Conservation (phyloP, 2,797 vertebrate species). For the Australoheros facetus region DNA sequence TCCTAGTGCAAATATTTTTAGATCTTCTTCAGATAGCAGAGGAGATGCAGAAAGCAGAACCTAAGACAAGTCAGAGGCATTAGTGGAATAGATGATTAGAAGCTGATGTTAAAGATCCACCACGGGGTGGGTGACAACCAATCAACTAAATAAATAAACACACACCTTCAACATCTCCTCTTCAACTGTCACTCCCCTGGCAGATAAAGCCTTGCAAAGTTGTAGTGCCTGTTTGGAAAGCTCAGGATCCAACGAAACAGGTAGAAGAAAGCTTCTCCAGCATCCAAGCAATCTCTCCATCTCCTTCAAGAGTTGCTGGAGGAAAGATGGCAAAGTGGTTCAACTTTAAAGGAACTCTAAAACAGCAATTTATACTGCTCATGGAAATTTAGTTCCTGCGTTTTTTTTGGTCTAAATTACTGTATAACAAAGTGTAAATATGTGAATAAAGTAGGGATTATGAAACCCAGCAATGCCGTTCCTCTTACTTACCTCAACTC, state of each 20-base stretch:
- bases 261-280: conserved; percentile 85
- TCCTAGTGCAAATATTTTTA: conserved; percentile 78
- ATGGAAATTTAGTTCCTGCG: neutral
- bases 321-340: neutral
- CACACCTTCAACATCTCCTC: conserved; percentile 84
- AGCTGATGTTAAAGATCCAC: neutral
- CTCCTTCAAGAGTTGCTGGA: conserved; percentile 82
- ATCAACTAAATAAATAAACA: neutral
- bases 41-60: conserved; percentile 81
- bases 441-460: neutral
- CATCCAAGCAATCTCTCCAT: conserved; percentile 86
- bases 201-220: conserved; percentile 69
- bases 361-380: neutral
- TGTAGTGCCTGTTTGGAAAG: conserved; percentile 69
- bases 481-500: conserved; percentile 83
- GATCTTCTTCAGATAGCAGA: conserved; percentile 76
- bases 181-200: conserved; percentile 70
- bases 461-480: neutral
- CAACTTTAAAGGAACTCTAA: neutral
- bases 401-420: neutral
- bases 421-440: neutral
- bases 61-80: conserved; percentile 66
- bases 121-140: no score
- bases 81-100: neutral
- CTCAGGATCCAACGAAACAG: conserved; percentile 67